Percentiles rank a stretch among this genome's conserved stretches.
These are phyloP conservation scores for Enteromius radiatus DNA, from an alignment of 2,797 vertebrate genomes.

Conservation along the genomic window DNA sequence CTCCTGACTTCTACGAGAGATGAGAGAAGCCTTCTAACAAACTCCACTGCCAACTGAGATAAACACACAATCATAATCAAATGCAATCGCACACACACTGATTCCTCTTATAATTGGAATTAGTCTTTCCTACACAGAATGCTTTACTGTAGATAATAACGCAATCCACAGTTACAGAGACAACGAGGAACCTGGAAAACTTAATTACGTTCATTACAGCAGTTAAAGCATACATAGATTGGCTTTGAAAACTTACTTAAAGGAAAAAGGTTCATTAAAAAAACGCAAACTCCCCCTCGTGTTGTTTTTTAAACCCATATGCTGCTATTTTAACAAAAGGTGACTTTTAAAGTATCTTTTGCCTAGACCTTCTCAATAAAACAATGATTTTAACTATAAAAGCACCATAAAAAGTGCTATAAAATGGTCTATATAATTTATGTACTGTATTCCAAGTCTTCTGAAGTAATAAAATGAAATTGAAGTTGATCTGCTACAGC, in stretches of 20 bases:
- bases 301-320: not conserved
- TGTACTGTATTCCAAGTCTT: not conserved
- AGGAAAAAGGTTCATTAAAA: not conserved
- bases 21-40: conserved; percentile 38
- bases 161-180: not conserved
- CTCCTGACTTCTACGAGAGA: conserved; percentile 30
- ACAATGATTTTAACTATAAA: not conserved
- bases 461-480: not conserved
- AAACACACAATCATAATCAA: conserved; percentile 37
- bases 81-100: conserved; percentile 18
- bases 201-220: not conserved
- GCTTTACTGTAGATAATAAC: conserved; percentile 5
- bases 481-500: conserved; percentile 1
- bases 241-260: not conserved
- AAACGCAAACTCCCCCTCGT: not conserved
- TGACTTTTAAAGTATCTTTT: not conserved
- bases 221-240: not conserved
- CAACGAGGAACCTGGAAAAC: not conserved
- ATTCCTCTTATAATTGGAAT: conserved; percentile 9
- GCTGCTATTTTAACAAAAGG: not conserved
- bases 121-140: conserved; percentile 4
- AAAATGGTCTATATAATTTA: conserved; percentile 20
- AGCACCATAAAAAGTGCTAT: conserved; percentile 9
- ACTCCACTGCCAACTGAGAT: conserved; percentile 24
- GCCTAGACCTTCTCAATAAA: conserved; percentile 7